Base-by-base conservation (phyloP, 2,888 invertebrate genomes). In the Mimas tiliae region DNA sequence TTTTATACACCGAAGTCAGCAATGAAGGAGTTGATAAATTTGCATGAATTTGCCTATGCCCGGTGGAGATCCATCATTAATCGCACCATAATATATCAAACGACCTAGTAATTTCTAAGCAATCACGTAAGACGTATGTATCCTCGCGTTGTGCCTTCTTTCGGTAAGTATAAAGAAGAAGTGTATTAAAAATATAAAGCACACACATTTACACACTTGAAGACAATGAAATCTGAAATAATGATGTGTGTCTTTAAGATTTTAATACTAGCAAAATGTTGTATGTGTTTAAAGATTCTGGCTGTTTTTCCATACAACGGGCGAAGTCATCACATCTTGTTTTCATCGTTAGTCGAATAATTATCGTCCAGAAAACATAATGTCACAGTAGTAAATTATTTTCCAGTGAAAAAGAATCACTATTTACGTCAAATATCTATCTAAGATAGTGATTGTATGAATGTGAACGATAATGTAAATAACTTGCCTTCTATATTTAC, bases 351-450 rank as follows among this genome's bases (percentile, higher is more conserved):
- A 12, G 74, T 84, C 8, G 77, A 80, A 67, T 81, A 78, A 48
- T 72, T 89, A 55, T 85, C 84, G 7, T 70, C 70, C 14, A 79
- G 77, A 58, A 81, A 84, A 6, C 86, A 89, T 68, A 72, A 85
- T 34, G 79, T 89, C 12, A 86, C 82, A 4, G 82, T 87, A 11
- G 74, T 89, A 4, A 83, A 89, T 63, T 75, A 85, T 38, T 88
- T 87, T 65, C 86, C 89, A 0, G 69, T 81, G 62, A 81, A 82
- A 67, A 78, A 85, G 9, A 74, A 82, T 34, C 69, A 80, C 0
- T 91, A 87, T 72, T 83, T 91, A 52, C 82, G 75, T 1, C 90
- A 93, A 64, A 75, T 91, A 63, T 77, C 85, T 7, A 67, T 78
- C 0, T 73, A 75, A 67, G 70, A 65, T 21, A 63, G 71, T 48